These are phyloP conservation scores for Cantharis rufa DNA, from an alignment of 2,888 invertebrate genomes.

Conservation along the genomic window DNA sequence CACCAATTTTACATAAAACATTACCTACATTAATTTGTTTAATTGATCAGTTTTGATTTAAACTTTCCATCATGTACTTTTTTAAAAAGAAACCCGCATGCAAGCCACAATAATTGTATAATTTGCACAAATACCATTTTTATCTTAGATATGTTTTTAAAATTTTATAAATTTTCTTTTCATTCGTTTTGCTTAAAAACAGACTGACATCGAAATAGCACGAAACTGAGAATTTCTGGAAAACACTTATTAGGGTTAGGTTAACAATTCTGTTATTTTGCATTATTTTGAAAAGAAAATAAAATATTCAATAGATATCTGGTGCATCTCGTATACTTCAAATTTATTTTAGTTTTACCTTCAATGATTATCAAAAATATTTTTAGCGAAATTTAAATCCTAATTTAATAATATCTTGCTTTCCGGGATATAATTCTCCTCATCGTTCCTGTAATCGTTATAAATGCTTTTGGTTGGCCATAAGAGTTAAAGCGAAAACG, in stretches of 20 bases:
- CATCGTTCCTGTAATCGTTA: background rate
- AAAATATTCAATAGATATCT: background rate
- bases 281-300: background rate
- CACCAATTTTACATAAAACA: no score
- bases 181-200: no score
- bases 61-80: no score
- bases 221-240: background rate
- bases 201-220: background rate
- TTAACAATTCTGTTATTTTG: background rate
- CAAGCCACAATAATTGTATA: no score
- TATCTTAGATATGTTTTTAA: no score
- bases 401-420: background rate
- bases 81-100: no score
- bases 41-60: no score
- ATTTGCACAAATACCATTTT: no score
- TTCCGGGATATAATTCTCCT: background rate
- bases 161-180: no score
- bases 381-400: background rate
- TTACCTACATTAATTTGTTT: no score
- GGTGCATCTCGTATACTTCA: background rate
- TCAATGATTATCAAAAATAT: background rate
- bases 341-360: background rate
- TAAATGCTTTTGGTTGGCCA: background rate
- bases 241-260: background rate
- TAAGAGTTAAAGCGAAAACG: background rate